These are phyloP conservation scores for Lypha dubia DNA, from an alignment of 2,888 invertebrate species.

Conservation along the genomic window DNA sequence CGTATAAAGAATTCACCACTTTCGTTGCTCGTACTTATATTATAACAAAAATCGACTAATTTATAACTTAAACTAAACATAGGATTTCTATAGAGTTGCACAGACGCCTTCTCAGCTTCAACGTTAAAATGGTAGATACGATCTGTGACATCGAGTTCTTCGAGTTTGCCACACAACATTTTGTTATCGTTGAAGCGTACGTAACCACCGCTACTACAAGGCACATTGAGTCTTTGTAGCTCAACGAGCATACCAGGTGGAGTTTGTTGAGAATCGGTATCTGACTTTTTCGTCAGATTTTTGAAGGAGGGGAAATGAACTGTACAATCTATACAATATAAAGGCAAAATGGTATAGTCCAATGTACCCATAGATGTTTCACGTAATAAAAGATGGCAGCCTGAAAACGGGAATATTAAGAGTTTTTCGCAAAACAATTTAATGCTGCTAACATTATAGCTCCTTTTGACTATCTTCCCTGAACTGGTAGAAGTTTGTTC, in stretches of 20 bases:
- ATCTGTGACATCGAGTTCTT: conserved; percentile 86
- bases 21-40: conserved; percentile 86
- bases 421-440: neutral
- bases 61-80: conserved; percentile 88
- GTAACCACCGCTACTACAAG: conserved; percentile 86
- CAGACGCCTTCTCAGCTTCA: conserved; percentile 82
- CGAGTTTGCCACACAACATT: conserved; percentile 87
- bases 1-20: conserved; percentile 88
- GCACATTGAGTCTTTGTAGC: conserved; percentile 88
- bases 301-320: conserved; percentile 79
- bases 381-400: conserved; percentile 79
- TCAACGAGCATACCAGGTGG: conserved; percentile 86
- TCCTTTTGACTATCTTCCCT: too few relatives aligned
- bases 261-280: conserved; percentile 51
- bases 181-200: conserved; percentile 84
- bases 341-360: conserved; percentile 79
- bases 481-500: neutral
- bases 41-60: conserved; percentile 89
- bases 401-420: conserved; percentile 66
- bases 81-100: conserved; percentile 86
- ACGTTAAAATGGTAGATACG: conserved; percentile 86
- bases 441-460: too few relatives aligned
- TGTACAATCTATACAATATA: conserved; percentile 78
- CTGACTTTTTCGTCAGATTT: conserved; percentile 67
- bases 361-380: conserved; percentile 76